These are phyloP conservation scores for Drosophila heteroneura DNA, from an alignment of 2,888 invertebrate species.

Conservation along the genomic window DNA sequence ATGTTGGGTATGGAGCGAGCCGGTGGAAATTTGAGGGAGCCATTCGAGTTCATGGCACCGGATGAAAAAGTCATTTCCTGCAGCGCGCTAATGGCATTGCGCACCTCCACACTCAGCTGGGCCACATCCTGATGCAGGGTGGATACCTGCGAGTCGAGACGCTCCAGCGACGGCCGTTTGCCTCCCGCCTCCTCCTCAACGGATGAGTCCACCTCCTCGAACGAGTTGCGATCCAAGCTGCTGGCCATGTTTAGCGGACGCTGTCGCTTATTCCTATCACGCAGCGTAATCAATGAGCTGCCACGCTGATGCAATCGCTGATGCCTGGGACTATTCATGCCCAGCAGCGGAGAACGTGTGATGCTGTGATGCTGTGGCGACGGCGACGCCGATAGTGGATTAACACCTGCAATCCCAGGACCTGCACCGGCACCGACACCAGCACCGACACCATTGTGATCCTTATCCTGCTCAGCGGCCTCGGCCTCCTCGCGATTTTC, in stretches of 20 bases:
- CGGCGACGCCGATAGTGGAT: slow-evolving; percentile 86
- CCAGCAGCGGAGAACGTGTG: slow-evolving; percentile 80
- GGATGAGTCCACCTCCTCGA: slow-evolving; percentile 60
- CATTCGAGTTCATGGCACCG: slow-evolving; percentile 86
- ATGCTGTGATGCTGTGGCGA: slow-evolving; percentile 83
- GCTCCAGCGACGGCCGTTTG: slow-evolving; percentile 87
- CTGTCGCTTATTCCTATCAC: slow-evolving; percentile 90
- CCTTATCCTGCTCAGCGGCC: slow-evolving; percentile 97
- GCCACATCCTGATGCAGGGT: slow-evolving; percentile 94
- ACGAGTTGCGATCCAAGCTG: slow-evolving; percentile 85
- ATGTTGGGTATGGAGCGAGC: slow-evolving; percentile 94
- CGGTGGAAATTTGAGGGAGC: slow-evolving; percentile 87
- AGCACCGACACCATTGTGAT: slow-evolving; percentile 87
- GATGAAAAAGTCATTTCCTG: slow-evolving; percentile 91
- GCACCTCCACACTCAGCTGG: slow-evolving; percentile 93
- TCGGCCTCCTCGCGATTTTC: slow-evolving; percentile 93
- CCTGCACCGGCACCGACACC: not conserved
- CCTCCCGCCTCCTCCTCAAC: slow-evolving; percentile 82
- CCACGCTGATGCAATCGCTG: slow-evolving; percentile 85
- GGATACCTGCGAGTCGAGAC: slow-evolving; percentile 92
- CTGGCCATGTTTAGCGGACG: slow-evolving; percentile 87
- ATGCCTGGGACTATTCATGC: slow-evolving; percentile 80
- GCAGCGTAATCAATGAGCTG: slow-evolving; percentile 86
- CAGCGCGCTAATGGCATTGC: slow-evolving; percentile 93
- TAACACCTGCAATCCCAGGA: slow-evolving; percentile 88